Conservation (phyloP, 1,140 invertebrate species). For the Lepidurus apus region DNA sequence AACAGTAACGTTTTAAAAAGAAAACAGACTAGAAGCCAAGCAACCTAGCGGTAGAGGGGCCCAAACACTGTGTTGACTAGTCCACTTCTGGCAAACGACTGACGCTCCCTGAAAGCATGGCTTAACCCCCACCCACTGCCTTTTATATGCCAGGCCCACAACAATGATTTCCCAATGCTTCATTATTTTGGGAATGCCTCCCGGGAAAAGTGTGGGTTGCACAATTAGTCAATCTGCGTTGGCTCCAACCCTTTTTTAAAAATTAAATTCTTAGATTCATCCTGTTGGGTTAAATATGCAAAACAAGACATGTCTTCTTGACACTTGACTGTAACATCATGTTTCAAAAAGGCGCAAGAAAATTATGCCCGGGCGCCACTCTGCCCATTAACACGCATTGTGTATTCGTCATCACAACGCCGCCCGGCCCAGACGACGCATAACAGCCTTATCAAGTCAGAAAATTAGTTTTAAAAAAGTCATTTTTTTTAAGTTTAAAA, state of each 20-base stretch:
- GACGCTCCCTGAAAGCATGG: background rate
- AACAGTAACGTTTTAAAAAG: no score
- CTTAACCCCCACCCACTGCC: background rate
- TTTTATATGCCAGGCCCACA: background rate
- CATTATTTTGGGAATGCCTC: background rate
- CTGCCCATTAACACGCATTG: slow-evolving; percentile 13
- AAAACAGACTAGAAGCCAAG: no score
- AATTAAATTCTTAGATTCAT: no score
- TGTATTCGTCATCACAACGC: slow-evolving; percentile 16
- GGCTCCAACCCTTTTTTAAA: no score
- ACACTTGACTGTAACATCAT: slow-evolving; percentile 20
- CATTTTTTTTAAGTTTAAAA: no score
- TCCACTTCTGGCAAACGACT: background rate
- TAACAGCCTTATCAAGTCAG: slow-evolving; percentile 12
- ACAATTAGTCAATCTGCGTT: no score
- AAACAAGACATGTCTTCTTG: background rate
- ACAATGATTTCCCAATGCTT: slow-evolving; percentile 4
- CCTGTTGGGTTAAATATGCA: background rate
- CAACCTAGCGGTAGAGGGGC: background rate
- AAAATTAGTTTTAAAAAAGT: no score
- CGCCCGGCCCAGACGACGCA: slow-evolving; percentile 11
- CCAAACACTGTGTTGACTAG: background rate
- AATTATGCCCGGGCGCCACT: background rate
- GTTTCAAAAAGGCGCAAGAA: background rate
- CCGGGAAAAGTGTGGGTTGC: no score